Conservation (phyloP, 23 tunicate species). For the Trididemnum miniatum region DNA sequence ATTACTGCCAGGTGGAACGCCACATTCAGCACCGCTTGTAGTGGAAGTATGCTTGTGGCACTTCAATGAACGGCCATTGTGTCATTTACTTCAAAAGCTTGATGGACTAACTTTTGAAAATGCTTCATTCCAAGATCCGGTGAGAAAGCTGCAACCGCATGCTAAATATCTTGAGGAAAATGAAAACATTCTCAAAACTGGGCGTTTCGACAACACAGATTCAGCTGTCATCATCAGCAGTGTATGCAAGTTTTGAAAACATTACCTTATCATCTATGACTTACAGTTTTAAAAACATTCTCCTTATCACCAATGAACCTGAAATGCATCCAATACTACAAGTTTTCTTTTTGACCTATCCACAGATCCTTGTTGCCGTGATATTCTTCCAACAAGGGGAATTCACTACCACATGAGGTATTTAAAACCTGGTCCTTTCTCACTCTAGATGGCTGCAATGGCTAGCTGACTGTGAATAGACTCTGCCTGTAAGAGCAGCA, state of each 20-base stretch:
- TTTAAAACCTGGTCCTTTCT: constrained; percentile 5
- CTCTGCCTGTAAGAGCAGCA: neutral
- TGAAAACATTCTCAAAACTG: no score
- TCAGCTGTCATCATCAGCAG: no score
- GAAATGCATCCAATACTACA: neutral
- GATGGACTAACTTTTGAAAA: constrained; percentile 10
- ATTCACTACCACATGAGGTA: neutral
- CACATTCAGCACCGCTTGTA: constrained; percentile 3
- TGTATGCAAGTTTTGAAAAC: no score
- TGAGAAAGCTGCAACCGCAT: constrained; percentile 2
- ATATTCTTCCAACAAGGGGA: neutral
- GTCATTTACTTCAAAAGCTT: constrained; percentile 19
- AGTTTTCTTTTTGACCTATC: neutral
- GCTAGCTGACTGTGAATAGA: neutral
- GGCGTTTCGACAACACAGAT: no score
- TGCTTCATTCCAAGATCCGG: constrained; percentile 21
- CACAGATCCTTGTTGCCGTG: constrained; percentile 5
- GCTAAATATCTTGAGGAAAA: neutral
- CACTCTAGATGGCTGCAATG: neutral
- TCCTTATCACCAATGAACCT: neutral
- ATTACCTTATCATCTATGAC: no score
- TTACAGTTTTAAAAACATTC: neutral
- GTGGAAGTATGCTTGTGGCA: constrained; percentile 11
- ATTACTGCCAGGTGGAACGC: constrained; percentile 23
- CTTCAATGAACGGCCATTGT: neutral